Conservation (phyloP, 1,140 invertebrate species). For the Neodiprion fabricii region DNA sequence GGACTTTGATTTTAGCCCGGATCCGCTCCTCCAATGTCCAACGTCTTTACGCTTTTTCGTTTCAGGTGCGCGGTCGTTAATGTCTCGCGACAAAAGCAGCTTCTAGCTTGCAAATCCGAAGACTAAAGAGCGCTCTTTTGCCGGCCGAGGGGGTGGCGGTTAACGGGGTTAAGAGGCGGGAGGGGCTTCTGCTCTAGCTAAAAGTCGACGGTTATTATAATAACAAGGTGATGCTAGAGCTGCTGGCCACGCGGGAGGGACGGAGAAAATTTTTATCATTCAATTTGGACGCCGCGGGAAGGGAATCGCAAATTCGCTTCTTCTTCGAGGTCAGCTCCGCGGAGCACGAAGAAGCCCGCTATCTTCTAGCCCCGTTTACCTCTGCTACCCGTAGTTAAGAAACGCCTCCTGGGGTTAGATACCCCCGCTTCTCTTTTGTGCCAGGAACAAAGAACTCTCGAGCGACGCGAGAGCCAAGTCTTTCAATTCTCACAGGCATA, state of each 20-base stretch:
- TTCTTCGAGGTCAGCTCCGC: not conserved
- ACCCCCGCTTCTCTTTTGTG: not conserved
- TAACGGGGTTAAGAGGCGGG: not conserved
- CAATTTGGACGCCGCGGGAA: not conserved
- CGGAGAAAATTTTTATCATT: not conserved
- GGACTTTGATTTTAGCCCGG: not conserved
- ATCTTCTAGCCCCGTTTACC: not conserved
- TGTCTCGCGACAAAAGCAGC: not conserved
- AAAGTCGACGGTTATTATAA: not conserved
- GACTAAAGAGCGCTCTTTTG: not conserved
- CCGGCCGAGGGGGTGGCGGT: not conserved
- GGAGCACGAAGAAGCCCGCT: not conserved
- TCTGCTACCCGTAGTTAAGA: not conserved
- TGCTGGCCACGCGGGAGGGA: not conserved
- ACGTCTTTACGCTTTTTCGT: not conserved
- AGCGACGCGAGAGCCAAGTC: not conserved
- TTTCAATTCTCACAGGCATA: constrained; percentile 7
- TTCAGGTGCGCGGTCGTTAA: not conserved
- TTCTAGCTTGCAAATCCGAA: not conserved
- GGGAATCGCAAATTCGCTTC: not conserved
- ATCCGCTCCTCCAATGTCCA: not conserved
- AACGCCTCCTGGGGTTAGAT: not conserved
- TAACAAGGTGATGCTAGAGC: not conserved
- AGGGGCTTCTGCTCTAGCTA: not conserved
- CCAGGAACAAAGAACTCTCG: not conserved